Evolutionary conservation across 1,140 invertebrate genomes (phyloP).

Genomic region (Metaphire vulgaris): DNA sequence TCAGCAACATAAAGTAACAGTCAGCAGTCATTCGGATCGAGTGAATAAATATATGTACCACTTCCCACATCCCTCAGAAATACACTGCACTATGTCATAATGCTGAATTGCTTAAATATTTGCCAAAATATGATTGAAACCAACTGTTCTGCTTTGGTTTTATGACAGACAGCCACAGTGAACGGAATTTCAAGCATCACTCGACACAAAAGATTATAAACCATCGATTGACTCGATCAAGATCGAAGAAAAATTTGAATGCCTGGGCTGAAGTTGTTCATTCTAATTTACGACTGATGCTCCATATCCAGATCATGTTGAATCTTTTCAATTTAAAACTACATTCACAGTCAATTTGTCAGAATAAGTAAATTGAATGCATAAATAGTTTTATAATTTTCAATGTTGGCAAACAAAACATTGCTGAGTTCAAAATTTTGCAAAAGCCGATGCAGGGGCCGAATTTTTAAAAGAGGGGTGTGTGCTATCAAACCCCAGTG

Average conservation of each 20-base stretch:
- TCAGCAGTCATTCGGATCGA: background rate
- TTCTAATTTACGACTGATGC: too few species aligned
- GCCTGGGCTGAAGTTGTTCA: background rate
- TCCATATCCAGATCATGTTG: background rate
- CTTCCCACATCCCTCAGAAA: background rate
- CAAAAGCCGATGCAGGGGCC: too few species aligned
- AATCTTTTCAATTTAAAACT: background rate
- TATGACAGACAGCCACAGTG: constrained; percentile 15
- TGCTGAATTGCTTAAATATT: background rate
- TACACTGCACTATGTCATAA: background rate
- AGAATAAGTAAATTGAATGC: too few species aligned
- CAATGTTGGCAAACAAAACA: too few species aligned
- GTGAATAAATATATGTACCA: background rate
- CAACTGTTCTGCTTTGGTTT: background rate
- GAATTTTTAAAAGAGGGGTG: too few species aligned
- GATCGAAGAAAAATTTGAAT: too few species aligned
- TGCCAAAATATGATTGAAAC: background rate
- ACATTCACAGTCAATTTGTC: background rate
- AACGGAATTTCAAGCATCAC: constrained; percentile 4
- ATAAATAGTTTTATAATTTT: too few species aligned
- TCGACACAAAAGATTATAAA: constrained; percentile 8
- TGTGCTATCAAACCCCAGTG: too few species aligned
- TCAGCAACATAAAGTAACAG: too few species aligned
- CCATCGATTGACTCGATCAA: background rate
- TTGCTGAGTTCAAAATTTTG: too few species aligned